Conservation (phyloP, 2,888 invertebrate genomes). For the Choreutis nemorana region DNA sequence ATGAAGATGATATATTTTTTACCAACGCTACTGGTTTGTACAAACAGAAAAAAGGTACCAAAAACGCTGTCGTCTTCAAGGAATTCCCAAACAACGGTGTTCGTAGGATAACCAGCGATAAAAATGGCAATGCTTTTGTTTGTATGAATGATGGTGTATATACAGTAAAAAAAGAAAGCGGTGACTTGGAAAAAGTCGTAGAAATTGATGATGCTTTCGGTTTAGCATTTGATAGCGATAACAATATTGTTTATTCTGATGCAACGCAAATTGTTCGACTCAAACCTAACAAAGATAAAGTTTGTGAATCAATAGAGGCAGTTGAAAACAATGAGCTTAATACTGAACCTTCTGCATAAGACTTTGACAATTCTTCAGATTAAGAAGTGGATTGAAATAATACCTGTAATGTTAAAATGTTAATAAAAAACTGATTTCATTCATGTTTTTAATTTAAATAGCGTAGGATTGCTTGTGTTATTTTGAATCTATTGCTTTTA, state of each 20-base stretch:
- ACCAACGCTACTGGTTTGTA: slow-evolving; percentile 27
- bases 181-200: slow-evolving; percentile 19
- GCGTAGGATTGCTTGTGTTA: too few relatives aligned
- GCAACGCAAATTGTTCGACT: slow-evolving; percentile 7
- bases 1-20: slow-evolving; percentile 23
- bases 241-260: slow-evolving; percentile 34
- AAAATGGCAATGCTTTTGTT: slow-evolving; percentile 12
- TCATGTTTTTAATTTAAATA: too few relatives aligned
- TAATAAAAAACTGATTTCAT: too few relatives aligned
- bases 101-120: slow-evolving; percentile 28
- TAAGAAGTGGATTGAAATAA: too few relatives aligned
- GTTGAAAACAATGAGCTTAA: not conserved
- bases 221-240: slow-evolving; percentile 33
- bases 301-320: not conserved
- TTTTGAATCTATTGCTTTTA: too few relatives aligned
- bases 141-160: slow-evolving; percentile 29
- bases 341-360: too few relatives aligned
- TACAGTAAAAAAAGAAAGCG: slow-evolving; percentile 19
- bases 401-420: too few relatives aligned
- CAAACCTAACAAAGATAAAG: not conserved
- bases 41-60: slow-evolving; percentile 16
- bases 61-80: not conserved
- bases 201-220: slow-evolving; percentile 28
- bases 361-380: too few relatives aligned
- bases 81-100: slow-evolving; percentile 10